Evolutionary conservation across 2,888 invertebrate genomes (phyloP).

Genomic region (Ochlodes sylvanus): DNA sequence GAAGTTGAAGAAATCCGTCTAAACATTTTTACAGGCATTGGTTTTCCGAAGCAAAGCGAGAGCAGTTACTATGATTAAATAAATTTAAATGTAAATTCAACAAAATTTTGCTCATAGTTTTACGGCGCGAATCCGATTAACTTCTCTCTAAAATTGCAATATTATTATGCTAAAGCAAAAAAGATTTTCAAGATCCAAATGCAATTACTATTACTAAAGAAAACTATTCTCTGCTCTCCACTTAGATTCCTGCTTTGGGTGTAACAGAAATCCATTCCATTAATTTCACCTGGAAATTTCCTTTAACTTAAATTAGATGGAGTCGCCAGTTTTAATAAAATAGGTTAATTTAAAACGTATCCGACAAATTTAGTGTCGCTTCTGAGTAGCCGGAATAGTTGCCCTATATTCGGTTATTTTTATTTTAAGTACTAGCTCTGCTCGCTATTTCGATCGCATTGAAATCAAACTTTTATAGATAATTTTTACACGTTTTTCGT

Average conservation of each 20-base stretch:
- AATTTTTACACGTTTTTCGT: too few species aligned
- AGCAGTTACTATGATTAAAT: too few species aligned
- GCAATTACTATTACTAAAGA: constrained; percentile 7
- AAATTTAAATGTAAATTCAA: neutral
- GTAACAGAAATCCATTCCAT: constrained; percentile 19
- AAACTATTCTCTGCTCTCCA: neutral
- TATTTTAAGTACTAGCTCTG: neutral
- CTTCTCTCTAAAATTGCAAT: neutral
- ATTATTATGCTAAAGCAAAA: neutral
- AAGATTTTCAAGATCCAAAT: neutral
- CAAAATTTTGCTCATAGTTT: neutral
- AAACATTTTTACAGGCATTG: too few species aligned
- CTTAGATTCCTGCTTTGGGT: neutral
- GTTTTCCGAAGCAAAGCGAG: too few species aligned
- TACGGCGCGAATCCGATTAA: neutral
- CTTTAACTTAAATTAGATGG: constrained; percentile 13
- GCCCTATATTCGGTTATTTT: constrained; percentile 12
- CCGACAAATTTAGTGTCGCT: constrained; percentile 13
- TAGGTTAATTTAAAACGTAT: constrained; percentile 19
- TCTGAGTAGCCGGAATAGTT: constrained; percentile 16
- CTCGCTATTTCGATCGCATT: neutral
- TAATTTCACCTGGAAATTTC: neutral
- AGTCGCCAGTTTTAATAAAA: constrained; percentile 17
- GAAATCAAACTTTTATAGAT: neutral
- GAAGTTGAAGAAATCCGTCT: too few species aligned